Evolutionary conservation across 1,140 invertebrate species (phyloP).

Genomic region (Notospermus geniculatus): DNA sequence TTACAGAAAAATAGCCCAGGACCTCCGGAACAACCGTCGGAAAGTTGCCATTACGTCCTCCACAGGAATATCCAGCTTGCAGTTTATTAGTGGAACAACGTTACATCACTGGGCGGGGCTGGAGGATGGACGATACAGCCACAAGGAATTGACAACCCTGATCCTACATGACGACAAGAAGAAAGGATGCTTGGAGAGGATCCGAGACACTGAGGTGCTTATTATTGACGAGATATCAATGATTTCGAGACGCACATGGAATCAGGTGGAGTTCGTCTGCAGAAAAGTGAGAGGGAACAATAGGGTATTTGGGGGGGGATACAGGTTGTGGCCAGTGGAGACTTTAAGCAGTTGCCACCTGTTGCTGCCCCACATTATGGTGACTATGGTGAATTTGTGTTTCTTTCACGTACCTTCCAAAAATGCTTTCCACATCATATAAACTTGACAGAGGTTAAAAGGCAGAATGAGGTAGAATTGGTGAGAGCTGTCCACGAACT

Average conservation of each 20-base stretch:
- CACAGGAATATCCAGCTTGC: background rate
- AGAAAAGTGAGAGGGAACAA: slow-evolving; percentile 10
- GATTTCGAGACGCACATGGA: slow-evolving; percentile 10
- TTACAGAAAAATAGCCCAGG: too few relatives aligned
- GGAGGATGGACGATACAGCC: slow-evolving; percentile 16
- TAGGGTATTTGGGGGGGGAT: slow-evolving; percentile 14
- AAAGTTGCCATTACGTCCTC: too few relatives aligned
- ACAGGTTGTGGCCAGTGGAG: slow-evolving; percentile 18
- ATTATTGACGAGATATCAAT: slow-evolving; percentile 24
- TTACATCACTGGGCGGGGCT: slow-evolving; percentile 15
- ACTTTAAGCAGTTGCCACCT: slow-evolving; percentile 23
- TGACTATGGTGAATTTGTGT: slow-evolving; percentile 18
- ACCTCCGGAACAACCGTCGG: too few relatives aligned
- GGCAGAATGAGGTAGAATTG: slow-evolving; percentile 1
- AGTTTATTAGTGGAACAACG: slow-evolving; percentile 1
- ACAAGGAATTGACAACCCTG: slow-evolving; percentile 13
- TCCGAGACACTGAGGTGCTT: slow-evolving; percentile 10
- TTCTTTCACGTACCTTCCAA: slow-evolving; percentile 15
- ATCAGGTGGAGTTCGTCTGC: slow-evolving; percentile 19
- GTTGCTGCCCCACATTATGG: slow-evolving; percentile 17
- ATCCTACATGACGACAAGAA: slow-evolving; percentile 15
- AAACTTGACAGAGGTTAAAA: background rate
- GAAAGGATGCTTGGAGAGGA: slow-evolving; percentile 7
- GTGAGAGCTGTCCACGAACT: background rate
- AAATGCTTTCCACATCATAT: slow-evolving; percentile 5